Evolutionary conservation across 2,113 vertebrate species (phyloP), one percentile per base, ranked within the genome.

Genomic region (Proteles cristata): DNA sequence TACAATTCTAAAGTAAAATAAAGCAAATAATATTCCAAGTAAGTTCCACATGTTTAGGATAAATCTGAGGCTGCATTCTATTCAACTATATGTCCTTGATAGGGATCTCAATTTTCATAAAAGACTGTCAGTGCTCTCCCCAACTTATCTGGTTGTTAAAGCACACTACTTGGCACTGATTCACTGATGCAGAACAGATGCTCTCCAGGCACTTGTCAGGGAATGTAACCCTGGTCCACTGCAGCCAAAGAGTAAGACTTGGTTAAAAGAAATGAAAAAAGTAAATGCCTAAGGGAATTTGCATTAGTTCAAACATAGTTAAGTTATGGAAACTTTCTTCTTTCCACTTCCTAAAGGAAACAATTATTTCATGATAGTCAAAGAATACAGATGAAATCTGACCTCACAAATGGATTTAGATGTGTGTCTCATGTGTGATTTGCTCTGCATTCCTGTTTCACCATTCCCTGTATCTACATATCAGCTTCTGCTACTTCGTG

Each of bases 1-100:
- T 65, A 50, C 21, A 15, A 58, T 63, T 87, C 35, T 31, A 94
- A 92, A 86, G 88, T 95, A 65, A 93, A 83, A 79, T 79, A 76
- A 89, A 88, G 73, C 2, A 88, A 80, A 63, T 50, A 63, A 61
- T 74, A 82, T 89, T 91, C 65, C 25, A 89, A 83, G 63, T 45
- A 50, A 87, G 14, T 48, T 63, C 45, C 23, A 12, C 0, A 11
- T 76, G 82, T 48, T 69, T 58, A 66, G 63, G 33, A 53, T 5
- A 58, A 66, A 90, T 58, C 48, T 68, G 26, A 65, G 6, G 7
- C 17, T 92, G 23, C 2, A 90, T 61, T 82, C n/a, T 77, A 39
- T 87, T 61, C 8, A 5, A 43, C 7, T 19, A 1, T 14, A 66
- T 55, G 28, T 66, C 65, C 35, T 83, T 65, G 4, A 79, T 58